Evolutionary conservation across 2,888 invertebrate genomes (phyloP).

Genomic region (Zele albiditarsus): DNA sequence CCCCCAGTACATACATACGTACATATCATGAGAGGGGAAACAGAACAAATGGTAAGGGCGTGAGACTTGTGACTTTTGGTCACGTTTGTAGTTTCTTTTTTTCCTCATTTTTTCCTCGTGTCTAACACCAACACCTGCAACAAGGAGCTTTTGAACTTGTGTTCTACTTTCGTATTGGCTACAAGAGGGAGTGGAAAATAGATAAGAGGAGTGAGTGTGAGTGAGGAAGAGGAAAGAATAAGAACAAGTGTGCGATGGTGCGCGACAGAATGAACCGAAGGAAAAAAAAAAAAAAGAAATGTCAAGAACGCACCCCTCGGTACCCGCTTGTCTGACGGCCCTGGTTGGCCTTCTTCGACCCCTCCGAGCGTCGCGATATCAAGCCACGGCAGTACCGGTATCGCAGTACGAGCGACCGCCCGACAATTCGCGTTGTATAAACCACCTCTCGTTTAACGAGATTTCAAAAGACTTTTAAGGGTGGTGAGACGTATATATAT

Average conservation of each 20-base stretch:
- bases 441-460: neutral
- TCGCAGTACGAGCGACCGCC: slow-evolving; percentile 57
- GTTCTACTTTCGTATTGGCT: slow-evolving; percentile 18
- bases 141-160: slow-evolving; percentile 7
- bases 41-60: slow-evolving; percentile 18
- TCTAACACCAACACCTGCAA: slow-evolving; percentile 13
- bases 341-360: slow-evolving; percentile 55
- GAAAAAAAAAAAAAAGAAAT: neutral
- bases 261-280: neutral
- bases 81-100: slow-evolving; percentile 4
- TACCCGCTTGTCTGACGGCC: slow-evolving; percentile 64
- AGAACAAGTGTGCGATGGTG: neutral
- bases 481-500: neutral
- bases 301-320: slow-evolving; percentile 45
- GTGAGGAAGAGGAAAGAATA: neutral
- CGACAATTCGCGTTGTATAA: slow-evolving; percentile 37
- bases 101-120: neutral
- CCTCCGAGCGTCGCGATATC: slow-evolving; percentile 43
- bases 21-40: neutral
- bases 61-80: slow-evolving; percentile 26
- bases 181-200: neutral
- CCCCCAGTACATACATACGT: neutral
- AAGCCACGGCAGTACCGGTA: slow-evolving; percentile 57
- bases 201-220: neutral
- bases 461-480: slow-evolving; percentile 2